These are phyloP conservation scores for Pseudocheirus occidentalis DNA, from an alignment of 2,797 vertebrate species.

Conservation along the genomic window DNA sequence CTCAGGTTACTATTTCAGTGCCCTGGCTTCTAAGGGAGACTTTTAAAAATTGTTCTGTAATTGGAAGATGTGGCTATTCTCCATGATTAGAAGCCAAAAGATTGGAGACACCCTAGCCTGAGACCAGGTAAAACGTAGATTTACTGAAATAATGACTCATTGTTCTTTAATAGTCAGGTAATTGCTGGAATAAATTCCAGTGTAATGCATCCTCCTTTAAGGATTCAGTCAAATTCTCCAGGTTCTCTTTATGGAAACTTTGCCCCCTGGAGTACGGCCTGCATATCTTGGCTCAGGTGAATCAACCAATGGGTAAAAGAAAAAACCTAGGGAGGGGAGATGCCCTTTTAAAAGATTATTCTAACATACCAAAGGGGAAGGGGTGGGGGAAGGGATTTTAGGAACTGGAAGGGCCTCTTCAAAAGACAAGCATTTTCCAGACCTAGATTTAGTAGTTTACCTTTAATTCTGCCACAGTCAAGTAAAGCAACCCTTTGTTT, in stretches of 20 bases:
- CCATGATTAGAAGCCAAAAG: not conserved
- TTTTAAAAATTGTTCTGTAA: not conserved
- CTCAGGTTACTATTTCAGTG: slow-evolving; percentile 36
- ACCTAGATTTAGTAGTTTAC: slow-evolving; percentile 57
- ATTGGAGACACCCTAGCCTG: not conserved
- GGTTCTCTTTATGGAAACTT: slow-evolving; percentile 58
- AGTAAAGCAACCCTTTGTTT: slow-evolving; percentile 76
- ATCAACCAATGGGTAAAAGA: slow-evolving; percentile 45
- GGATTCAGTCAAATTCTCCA: slow-evolving; percentile 21
- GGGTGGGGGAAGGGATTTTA: not conserved
- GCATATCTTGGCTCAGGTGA: slow-evolving; percentile 31
- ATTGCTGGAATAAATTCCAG: slow-evolving; percentile 32
- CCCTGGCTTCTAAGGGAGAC: slow-evolving; percentile 23
- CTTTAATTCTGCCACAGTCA: slow-evolving; percentile 73
- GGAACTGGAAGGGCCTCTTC: slow-evolving; percentile 33
- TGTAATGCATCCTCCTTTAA: slow-evolving; percentile 25
- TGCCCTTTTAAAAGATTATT: slow-evolving; percentile 31
- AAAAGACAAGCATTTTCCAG: slow-evolving; percentile 62
- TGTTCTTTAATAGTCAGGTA: slow-evolving; percentile 43
- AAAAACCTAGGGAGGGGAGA: not conserved
- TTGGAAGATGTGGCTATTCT: slow-evolving; percentile 27
- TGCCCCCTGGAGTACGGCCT: slow-evolving; percentile 40
- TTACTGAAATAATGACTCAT: slow-evolving; percentile 3
- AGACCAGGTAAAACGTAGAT: not conserved
- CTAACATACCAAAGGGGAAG: slow-evolving; percentile 38